Evolutionary conservation across 53 echinoderm and acorn worm species (phyloP).

Genomic region (Echinarachnius parma): DNA sequence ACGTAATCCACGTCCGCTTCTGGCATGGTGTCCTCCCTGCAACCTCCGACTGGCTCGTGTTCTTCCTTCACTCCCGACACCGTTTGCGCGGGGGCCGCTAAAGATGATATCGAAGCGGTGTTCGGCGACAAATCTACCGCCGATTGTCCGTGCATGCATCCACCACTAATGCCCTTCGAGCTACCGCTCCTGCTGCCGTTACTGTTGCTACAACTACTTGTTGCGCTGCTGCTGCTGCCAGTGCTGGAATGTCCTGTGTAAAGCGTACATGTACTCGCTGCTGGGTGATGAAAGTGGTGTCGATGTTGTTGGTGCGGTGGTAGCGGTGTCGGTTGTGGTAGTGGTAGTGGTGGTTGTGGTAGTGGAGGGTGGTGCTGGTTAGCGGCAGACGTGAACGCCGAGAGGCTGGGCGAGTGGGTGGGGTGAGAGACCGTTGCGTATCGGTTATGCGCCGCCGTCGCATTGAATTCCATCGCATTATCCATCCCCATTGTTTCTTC

Average conservation of each 20-base stretch:
- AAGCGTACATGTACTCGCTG: slow-evolving; percentile 23
- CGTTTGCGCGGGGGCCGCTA: slow-evolving; percentile 22
- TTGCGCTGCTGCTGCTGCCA: slow-evolving; percentile 3
- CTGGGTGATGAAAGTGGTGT: slow-evolving; percentile 53
- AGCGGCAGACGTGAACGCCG: slow-evolving; percentile 15
- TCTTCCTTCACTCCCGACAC: slow-evolving; percentile 30
- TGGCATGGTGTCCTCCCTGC: slow-evolving; percentile 54
- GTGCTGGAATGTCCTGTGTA: slow-evolving; percentile 32
- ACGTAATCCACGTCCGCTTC: slow-evolving; percentile 85
- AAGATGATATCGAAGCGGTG: slow-evolving; percentile 30
- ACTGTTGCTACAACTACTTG: neutral
- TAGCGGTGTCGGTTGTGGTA: no score
- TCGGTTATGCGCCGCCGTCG: slow-evolving; percentile 48
- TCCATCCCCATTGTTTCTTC: slow-evolving; percentile 62
- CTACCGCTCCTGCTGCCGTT: slow-evolving; percentile 9
- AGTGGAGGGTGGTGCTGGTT: no score
- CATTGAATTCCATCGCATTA: slow-evolving; percentile 53
- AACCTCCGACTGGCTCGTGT: neutral
- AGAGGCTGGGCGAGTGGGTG: slow-evolving; percentile 48
- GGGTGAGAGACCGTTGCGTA: no score
- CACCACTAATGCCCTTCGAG: neutral
- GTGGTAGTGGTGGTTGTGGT: no score
- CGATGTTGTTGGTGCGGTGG: slow-evolving; percentile 48
- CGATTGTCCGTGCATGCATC: slow-evolving; percentile 17
- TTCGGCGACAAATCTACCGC: slow-evolving; percentile 9